Base-by-base conservation (phyloP, 2,113 vertebrate species). In the Rhegmatorhina hoffmannsi region DNA sequence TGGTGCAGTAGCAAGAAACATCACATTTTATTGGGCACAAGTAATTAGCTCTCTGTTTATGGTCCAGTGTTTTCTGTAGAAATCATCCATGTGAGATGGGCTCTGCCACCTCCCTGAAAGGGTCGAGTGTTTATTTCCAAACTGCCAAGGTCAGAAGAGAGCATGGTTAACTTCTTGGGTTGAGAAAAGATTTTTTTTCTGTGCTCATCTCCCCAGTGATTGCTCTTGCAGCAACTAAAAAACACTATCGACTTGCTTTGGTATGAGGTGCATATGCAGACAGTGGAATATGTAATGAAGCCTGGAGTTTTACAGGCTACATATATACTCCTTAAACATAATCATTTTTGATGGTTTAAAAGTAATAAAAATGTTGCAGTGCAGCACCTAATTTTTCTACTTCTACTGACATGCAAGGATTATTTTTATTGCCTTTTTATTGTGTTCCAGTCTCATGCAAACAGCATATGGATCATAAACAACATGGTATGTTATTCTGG, bases 1-100 rank as follows among this genome's bases (percentile, higher is more conserved):
- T 62, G 79, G 74, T 97, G 89, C 80, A 91, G 59, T 75, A 97
- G 74, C 83, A 91, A 95, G 59, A 76, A 95, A 31, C 1, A 1
- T 19, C 0, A 1, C 18, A 63, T 93, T 94, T 88, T 67, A 40
- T 38, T 49, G 55, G 43, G 58, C 9, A 4, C 8, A 26, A 74
- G 38, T 83, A 87, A 69, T 72, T 76, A 62, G 4, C 29, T 40
- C n/a, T 79, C 20, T 56, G 34, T 4, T 87, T 67, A 43, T 14
- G 17, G 36, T 73, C 38, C 25, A 9, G 7, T 81, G 52, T 63
- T 69, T 90, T 86, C 34, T 64, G 84, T 56, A n/a, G 80, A 67
- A 33, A 40, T 64, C 31, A 56, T 36, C 19, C 36, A 47, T 47
- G 40, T 49, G 17, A 77, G 63, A 36, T 40, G 70, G 36, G 23